phyloP scores from a whole-genome alignment of 2,797 vertebrate genomes.

The Pseudotriccus pelzelni region DNA sequence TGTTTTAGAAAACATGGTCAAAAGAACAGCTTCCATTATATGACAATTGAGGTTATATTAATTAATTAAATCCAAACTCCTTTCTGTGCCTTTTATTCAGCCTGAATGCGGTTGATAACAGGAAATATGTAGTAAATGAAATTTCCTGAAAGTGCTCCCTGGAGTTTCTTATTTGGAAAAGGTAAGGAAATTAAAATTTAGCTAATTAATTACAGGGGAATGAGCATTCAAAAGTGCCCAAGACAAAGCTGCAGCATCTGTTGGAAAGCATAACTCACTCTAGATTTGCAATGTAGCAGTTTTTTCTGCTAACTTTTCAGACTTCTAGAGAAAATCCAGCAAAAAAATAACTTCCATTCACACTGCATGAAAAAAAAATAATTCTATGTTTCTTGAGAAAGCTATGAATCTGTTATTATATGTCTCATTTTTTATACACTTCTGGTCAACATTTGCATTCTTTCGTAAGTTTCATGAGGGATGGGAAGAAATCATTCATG shows the following conservation, averaged over 20 bases:
- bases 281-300: not conserved
- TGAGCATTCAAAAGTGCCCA: not conserved
- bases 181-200: slow-evolving; percentile 14
- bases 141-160: slow-evolving; percentile 4
- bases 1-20: not conserved
- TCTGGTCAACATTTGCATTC: not conserved
- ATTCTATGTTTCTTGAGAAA: too few relatives aligned
- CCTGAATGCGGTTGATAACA: not conserved
- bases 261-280: not conserved
- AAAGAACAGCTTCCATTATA: not conserved
- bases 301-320: not conserved
- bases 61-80: slow-evolving; percentile 4
- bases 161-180: slow-evolving; percentile 6
- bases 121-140: not conserved
- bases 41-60: not conserved
- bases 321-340: not conserved
- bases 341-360: not conserved
- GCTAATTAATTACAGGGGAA: slow-evolving; percentile 11
- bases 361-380: too few relatives aligned
- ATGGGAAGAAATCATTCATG: not conserved
- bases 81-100: not conserved
- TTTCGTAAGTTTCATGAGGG: not conserved
- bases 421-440: not conserved
- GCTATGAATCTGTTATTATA: not conserved
- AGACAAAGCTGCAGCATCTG: not conserved